These are phyloP conservation scores for Seira sanloemensis DNA, from an alignment of 2,888 invertebrate species.

Conservation along the genomic window DNA sequence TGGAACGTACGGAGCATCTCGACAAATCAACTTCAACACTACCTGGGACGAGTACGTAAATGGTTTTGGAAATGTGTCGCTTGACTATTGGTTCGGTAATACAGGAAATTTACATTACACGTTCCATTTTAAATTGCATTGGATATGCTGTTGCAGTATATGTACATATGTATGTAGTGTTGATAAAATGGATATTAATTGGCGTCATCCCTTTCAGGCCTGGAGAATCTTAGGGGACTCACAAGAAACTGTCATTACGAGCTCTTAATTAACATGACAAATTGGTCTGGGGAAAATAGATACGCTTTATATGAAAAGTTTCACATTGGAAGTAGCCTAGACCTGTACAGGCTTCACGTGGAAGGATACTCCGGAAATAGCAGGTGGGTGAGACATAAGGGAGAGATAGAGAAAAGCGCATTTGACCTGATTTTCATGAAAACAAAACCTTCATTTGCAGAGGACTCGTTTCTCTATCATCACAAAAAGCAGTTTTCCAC, in stretches of 20 bases:
- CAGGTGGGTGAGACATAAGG: slow-evolving; percentile 38
- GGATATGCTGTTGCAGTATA: too few relatives aligned
- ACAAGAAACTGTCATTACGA: slow-evolving; percentile 59
- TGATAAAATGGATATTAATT: not conserved
- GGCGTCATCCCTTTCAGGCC: slow-evolving; percentile 43
- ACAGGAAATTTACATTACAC: not conserved
- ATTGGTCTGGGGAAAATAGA: slow-evolving; percentile 59
- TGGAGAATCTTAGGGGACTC: slow-evolving; percentile 54
- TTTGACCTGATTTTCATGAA: too few relatives aligned
- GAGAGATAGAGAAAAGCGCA: too few relatives aligned
- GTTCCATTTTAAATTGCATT: not conserved
- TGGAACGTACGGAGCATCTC: slow-evolving; percentile 29
- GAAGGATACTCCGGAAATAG: slow-evolving; percentile 59
- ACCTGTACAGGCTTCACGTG: slow-evolving; percentile 55
- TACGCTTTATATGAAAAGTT: slow-evolving; percentile 61
- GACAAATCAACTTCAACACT: slow-evolving; percentile 59
- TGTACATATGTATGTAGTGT: too few relatives aligned
- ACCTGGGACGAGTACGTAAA: slow-evolving; percentile 68
- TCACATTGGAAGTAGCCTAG: slow-evolving; percentile 47
- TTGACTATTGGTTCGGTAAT: slow-evolving; percentile 67
- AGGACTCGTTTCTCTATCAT: slow-evolving; percentile 59
- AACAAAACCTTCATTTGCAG: too few relatives aligned
- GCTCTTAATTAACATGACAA: slow-evolving; percentile 63
- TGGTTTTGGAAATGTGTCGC: slow-evolving; percentile 61
- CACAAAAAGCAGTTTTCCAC: slow-evolving; percentile 62